phyloP scores from a whole-genome alignment of 2,113 vertebrate genomes.

The Acrocephalus arundinaceus region DNA sequence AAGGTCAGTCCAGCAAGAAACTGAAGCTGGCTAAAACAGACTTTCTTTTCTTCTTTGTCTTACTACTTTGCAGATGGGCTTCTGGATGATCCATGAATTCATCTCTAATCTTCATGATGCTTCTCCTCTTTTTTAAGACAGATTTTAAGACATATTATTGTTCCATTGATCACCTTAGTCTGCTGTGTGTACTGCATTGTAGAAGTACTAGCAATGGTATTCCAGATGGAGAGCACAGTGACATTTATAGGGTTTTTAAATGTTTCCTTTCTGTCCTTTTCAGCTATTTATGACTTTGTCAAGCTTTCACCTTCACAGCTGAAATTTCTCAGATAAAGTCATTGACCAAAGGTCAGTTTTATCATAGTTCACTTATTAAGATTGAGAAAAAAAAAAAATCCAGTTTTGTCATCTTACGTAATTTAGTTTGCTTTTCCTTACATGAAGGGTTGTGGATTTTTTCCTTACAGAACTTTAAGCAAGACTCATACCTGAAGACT shows the following conservation, averaged over 20 bases:
- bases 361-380: not conserved
- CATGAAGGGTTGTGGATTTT: not conserved
- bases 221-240: not conserved
- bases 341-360: not conserved
- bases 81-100: conserved; percentile 3
- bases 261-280: conserved; percentile 6
- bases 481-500: not conserved
- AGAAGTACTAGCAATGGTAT: not conserved
- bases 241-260: not conserved
- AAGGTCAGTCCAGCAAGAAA: conserved; percentile 56
- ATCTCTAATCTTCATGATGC: not conserved
- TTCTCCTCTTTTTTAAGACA: conserved; percentile 58
- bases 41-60: conserved; percentile 43
- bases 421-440: not conserved
- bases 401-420: not conserved
- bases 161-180: conserved; percentile 11
- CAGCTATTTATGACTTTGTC: not conserved
- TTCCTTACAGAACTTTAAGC: not conserved
- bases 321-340: not conserved
- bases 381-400: not conserved
- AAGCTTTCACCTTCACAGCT: not conserved
- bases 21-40: conserved; percentile 32
- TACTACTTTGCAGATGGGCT: not conserved
- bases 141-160: not conserved
- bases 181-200: not conserved